Base-by-base conservation (phyloP, 1,140 invertebrate species). In the Pemphigus obesinymphae region DNA sequence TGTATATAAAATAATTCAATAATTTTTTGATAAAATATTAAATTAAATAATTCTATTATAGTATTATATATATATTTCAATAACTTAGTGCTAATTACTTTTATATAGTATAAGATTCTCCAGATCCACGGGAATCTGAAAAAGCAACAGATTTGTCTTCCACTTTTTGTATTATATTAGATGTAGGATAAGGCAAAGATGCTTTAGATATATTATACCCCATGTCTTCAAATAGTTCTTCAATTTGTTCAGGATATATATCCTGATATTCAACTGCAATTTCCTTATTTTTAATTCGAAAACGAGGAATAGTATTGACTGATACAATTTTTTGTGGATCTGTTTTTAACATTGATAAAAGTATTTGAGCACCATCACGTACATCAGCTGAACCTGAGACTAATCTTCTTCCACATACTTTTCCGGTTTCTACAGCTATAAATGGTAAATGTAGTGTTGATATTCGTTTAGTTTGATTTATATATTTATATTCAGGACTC, bases 81-180 rank as follows among this genome's bases (percentile, higher is more conserved):
- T n/a, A n/a, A n/a, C n/a, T n/a, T n/a, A n/a, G n/a, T n/a, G n/a
- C n/a, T n/a, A n/a, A 29, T 4, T 48, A 11, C 48, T 72, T 43
- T 58, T 68, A 82, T 43, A 83, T 78, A 61, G 58, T 53, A 40
- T 50, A 45, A 15, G 83, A 72, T 23, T 78, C 17, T 2, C 83
- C 83, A 61, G 31, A 43, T 34, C 83, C 83, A 37, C 83, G 68
- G 17, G 82, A 83, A 81, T 84, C 84, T 23, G 83, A 80, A 58
- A 84, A 83, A 23, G 84, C 63, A 26, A 87, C 85, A 4, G 91
- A 86, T 73, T 86, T 86, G 85, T 92, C 91, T 58, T 86, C 88
- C 29, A 86, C 83, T 86, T 91, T 90, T 84, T 89, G 88, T 53
- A 92, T 88, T 53, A 90, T 86, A 86, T 92, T 92, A 78, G 89